Conservation (phyloP, 2,113 vertebrate genomes). For the Baryphthengus martii region DNA sequence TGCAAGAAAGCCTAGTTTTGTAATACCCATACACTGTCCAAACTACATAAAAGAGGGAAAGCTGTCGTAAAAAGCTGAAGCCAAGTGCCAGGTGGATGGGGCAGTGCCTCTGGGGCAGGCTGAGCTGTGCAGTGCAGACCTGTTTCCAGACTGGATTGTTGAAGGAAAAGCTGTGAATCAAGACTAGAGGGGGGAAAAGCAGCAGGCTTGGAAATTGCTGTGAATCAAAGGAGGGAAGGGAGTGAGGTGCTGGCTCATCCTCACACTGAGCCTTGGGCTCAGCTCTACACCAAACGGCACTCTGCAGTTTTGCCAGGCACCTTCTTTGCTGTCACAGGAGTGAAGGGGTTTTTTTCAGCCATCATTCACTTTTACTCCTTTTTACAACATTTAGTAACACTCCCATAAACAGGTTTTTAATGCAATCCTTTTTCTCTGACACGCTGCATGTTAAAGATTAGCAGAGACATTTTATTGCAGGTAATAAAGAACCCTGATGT, state of each 20-base stretch:
- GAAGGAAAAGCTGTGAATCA: background rate
- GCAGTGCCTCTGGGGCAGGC: background rate
- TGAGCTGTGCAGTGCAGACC: fast-evolving
- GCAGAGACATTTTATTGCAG: conserved; percentile 54
- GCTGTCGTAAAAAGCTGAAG: background rate
- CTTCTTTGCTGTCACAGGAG: background rate
- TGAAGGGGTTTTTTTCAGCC: background rate
- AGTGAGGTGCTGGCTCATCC: background rate
- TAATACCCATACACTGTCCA: background rate
- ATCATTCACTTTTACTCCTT: conserved; percentile 28
- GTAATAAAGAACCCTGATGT: conserved; percentile 47
- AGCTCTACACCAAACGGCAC: background rate
- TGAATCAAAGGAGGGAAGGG: background rate
- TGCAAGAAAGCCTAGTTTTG: background rate
- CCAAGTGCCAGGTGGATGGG: background rate
- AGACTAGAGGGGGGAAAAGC: background rate
- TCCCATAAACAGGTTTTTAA: conserved; percentile 51
- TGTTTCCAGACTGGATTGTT: background rate
- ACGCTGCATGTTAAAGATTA: conserved; percentile 53
- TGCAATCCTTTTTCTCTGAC: conserved; percentile 32
- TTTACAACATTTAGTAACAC: conserved; percentile 21
- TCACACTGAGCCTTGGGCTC: background rate
- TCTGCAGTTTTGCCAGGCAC: background rate
- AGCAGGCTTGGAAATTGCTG: background rate
- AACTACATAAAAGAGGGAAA: background rate